phyloP scores from a whole-genome alignment of 2,113 vertebrate genomes.

The Peromyscus maniculatus region DNA sequence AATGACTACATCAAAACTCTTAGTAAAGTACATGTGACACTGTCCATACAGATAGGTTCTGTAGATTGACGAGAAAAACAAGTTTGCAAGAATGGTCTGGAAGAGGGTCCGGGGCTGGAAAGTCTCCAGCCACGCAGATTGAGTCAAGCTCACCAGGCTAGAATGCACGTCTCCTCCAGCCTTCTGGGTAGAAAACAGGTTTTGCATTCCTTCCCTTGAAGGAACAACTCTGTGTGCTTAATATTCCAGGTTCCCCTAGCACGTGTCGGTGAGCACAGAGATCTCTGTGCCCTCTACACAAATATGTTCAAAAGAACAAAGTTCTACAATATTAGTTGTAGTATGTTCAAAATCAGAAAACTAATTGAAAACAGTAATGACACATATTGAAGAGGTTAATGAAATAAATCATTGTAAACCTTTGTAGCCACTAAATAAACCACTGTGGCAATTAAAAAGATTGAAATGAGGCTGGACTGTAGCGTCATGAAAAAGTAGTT shows the following conservation, averaged over 20 bases:
- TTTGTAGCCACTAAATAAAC: not conserved
- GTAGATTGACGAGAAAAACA: not conserved
- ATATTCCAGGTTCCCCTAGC: not conserved
- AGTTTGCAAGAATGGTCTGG: not conserved
- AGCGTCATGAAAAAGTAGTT: not conserved
- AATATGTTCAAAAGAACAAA: slow-evolving; percentile 12
- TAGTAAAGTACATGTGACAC: not conserved
- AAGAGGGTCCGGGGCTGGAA: not conserved
- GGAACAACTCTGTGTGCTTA: not conserved
- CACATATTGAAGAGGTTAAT: slow-evolving; percentile 10
- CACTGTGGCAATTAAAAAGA: not conserved
- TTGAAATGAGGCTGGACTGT: not conserved
- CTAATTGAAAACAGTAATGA: slow-evolving; percentile 1
- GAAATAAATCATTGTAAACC: slow-evolving; percentile 6
- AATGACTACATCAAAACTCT: not conserved
- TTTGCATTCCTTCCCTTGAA: not conserved
- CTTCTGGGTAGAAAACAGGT: not conserved
- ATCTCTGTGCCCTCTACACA: not conserved
- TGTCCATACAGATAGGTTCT: not conserved
- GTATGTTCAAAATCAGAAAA: slow-evolving; percentile 46
- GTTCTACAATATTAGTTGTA: not conserved
- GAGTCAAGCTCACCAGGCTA: not conserved
- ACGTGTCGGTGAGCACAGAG: not conserved
- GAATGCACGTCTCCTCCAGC: not conserved
- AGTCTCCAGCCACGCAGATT: not conserved